Base-by-base conservation (phyloP, 2,113 vertebrate species). In the Chaetops frenatus region DNA sequence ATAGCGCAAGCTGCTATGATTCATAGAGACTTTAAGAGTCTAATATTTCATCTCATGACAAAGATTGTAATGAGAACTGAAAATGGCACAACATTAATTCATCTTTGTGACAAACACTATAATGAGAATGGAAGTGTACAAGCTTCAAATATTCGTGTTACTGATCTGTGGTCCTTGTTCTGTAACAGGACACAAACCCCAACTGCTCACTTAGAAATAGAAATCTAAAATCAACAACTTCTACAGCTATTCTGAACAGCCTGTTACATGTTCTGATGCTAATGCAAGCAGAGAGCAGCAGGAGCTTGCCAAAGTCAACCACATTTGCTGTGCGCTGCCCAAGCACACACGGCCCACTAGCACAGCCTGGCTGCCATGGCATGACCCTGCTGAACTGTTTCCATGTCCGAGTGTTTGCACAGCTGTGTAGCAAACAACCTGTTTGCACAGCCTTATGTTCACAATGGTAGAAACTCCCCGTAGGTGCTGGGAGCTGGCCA, bases 41-140 rank as follows among this genome's bases (percentile, higher is more conserved):
- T 97, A 97, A 98, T 98, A 98, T 98, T 98, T 98, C 98, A 98
- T 97, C 94, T 94, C 93, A 89, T 95, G 96, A 97, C 96, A 97
- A 97, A 97, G 93, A 97, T 94, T 96, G 90, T 98, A 98, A 98
- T 98, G 97, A 98, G 97, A 97, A 95, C 86, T 86, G 96, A 98
- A 98, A 98, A 98, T 98, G 97, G 96, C 96, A 98, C 91, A 97
- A 97, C 92, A 96, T 96, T 98, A 98, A 98, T 98, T 98, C 95
- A 97, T 98, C 97, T 97, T 98, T 73, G 84, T 97, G 97, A 98
- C 97, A 97, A 97, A 98, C 95, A 97, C 91, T 94, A n/a, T 97
- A 98, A 98, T 97, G 95, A 97, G 94, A 96, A 95, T 97, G 88
- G 95, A 98, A 97, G 83, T 86, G 91, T 92, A 96, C 83, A 96